phyloP scores from a whole-genome alignment of 2,113 vertebrate genomes.

The Rhinopithecus roxellana region DNA sequence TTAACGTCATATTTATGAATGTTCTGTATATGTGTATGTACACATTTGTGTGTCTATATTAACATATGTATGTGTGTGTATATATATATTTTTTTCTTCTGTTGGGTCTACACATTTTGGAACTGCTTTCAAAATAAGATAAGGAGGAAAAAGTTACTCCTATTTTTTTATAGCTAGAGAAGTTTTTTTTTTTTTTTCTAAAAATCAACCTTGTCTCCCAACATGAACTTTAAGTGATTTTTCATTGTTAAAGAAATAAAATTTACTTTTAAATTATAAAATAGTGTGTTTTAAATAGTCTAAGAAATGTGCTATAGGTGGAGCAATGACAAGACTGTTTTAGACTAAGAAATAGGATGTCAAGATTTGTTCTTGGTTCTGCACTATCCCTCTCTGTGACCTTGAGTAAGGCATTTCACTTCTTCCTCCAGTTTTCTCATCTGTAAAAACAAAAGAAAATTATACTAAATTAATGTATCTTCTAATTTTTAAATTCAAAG shows the following conservation, averaged over 20 bases:
- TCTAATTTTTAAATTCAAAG: not conserved
- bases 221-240: not conserved
- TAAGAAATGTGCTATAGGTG: not conserved
- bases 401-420: not conserved
- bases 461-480: not conserved
- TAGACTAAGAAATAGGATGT: not conserved
- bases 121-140: not conserved
- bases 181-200: not conserved
- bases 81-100: not conserved
- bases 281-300: not conserved
- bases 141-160: not conserved
- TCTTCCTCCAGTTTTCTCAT: not conserved
- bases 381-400: not conserved
- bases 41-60: not conserved
- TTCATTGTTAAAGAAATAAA: not conserved
- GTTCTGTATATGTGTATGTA: not conserved
- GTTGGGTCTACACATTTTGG: not conserved
- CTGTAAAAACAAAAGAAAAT: not conserved
- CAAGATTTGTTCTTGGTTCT: not conserved
- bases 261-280: not conserved
- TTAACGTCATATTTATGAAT: not conserved
- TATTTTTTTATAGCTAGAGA: not conserved
- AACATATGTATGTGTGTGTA: not conserved
- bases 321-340: not conserved
- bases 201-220: not conserved